Conservation (phyloP, 2,113 vertebrate genomes). For the Crotalus horridus region DNA sequence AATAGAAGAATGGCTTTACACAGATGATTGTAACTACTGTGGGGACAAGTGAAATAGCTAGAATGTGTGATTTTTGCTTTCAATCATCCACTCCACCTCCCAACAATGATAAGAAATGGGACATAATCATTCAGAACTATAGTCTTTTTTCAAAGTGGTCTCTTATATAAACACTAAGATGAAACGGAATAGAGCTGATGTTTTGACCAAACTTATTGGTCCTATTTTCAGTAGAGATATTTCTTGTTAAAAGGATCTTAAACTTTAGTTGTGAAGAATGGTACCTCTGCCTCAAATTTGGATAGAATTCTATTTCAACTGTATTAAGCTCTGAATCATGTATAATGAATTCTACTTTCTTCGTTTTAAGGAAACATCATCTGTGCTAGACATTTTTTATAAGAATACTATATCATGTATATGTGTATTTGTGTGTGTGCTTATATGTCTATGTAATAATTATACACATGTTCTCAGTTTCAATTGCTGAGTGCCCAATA, state of each 20-base stretch:
- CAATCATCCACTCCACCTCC: too few relatives aligned
- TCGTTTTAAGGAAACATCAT: neutral
- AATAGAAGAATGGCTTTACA: too few relatives aligned
- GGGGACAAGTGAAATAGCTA: too few relatives aligned
- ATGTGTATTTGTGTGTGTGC: neutral
- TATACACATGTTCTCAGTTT: neutral
- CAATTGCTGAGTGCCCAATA: neutral
- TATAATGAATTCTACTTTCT: neutral
- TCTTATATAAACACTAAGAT: neutral
- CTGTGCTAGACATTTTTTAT: neutral
- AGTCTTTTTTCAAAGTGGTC: too few relatives aligned
- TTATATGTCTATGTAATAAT: neutral
- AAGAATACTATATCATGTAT: neutral
- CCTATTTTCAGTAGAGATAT: neutral
- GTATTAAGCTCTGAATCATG: neutral
- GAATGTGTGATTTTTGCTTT: too few relatives aligned
- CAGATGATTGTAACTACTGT: too few relatives aligned
- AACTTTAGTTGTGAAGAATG: neutral
- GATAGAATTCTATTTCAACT: neutral
- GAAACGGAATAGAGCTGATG: neutral
- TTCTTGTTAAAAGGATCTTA: neutral
- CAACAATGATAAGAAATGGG: too few relatives aligned
- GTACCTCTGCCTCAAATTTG: neutral
- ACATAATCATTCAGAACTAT: too few relatives aligned
- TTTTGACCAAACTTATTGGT: neutral